Conservation (phyloP, 2,113 vertebrate species). For the Cebus imitator region DNA sequence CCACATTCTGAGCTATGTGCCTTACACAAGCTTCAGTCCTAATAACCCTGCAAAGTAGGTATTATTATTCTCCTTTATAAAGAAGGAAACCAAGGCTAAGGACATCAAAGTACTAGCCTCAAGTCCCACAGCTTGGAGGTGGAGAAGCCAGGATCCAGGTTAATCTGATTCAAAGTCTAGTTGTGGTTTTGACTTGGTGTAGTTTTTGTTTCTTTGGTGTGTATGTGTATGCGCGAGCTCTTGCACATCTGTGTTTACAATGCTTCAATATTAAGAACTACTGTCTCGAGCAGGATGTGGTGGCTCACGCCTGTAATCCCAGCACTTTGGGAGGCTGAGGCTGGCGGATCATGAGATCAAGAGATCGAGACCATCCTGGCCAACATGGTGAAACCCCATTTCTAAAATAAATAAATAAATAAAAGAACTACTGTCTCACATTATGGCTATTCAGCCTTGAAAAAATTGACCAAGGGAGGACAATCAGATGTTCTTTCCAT, state of each 20-base stretch:
- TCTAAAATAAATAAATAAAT: too few species aligned
- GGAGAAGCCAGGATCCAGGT: not conserved
- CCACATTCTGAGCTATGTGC: fast-evolving
- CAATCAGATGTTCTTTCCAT: not conserved
- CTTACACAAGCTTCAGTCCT: not conserved
- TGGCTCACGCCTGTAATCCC: too few species aligned
- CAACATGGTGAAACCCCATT: too few species aligned
- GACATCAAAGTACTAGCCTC: not conserved
- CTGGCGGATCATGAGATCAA: too few species aligned
- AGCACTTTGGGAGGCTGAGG: too few species aligned
- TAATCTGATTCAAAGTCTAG: not conserved
- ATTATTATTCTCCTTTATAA: not conserved
- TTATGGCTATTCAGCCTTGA: not conserved
- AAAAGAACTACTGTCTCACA: not conserved
- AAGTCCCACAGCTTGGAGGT: not conserved
- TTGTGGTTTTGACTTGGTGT: not conserved
- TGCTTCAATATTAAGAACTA: not conserved
- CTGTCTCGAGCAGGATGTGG: not conserved
- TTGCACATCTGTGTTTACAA: not conserved
- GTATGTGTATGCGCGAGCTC: not conserved
- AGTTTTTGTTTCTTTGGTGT: not conserved
- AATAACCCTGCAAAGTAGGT: fast-evolving
- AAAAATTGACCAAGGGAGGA: not conserved
- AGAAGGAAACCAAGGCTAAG: not conserved
- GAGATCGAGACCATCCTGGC: too few species aligned